Evolutionary conservation across 2,113 vertebrate genomes (phyloP).

Genomic region (Zeus faber): DNA sequence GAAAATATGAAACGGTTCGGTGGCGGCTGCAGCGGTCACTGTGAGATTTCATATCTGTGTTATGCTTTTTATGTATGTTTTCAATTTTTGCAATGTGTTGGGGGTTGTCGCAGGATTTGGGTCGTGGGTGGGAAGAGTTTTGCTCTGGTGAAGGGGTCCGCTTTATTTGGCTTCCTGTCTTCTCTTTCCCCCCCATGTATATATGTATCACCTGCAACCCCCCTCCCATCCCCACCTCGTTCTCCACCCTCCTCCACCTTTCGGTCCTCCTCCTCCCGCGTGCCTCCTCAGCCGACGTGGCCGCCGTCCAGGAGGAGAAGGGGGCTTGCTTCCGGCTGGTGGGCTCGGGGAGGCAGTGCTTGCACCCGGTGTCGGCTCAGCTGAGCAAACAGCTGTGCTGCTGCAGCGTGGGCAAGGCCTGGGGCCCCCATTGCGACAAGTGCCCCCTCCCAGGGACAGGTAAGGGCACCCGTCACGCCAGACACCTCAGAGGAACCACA

Average conservation of each 20-base stretch:
- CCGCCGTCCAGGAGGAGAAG: slow-evolving; percentile 87
- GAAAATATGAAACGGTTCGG: background rate
- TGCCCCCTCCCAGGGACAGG: slow-evolving; percentile 95
- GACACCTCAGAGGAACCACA: too few relatives aligned
- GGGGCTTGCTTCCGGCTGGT: slow-evolving; percentile 96
- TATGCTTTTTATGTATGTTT: background rate
- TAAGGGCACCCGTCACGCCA: slow-evolving; percentile 74
- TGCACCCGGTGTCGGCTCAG: slow-evolving; percentile 94
- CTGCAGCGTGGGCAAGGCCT: slow-evolving; percentile 98
- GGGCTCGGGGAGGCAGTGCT: slow-evolving; percentile 89
- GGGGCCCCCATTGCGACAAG: slow-evolving; percentile 94
- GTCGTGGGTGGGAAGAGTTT: slow-evolving; percentile 13
- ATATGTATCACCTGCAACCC: slow-evolving; percentile 49
- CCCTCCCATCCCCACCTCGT: slow-evolving; percentile 47
- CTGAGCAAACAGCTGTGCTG: slow-evolving; percentile 98
- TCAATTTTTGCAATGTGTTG: too few relatives aligned
- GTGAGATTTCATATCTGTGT: background rate
- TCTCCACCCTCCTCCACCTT: slow-evolving; percentile 74
- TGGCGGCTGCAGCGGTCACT: background rate
- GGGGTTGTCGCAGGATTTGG: background rate
- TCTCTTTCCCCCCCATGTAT: slow-evolving; percentile 39
- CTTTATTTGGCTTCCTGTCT: slow-evolving; percentile 61
- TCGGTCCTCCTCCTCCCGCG: slow-evolving; percentile 11
- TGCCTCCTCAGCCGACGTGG: slow-evolving; percentile 82
- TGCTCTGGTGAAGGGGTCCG: slow-evolving; percentile 65